phyloP scores from a whole-genome alignment of 2,113 vertebrate species.

The Himantopus leucocephalus region DNA sequence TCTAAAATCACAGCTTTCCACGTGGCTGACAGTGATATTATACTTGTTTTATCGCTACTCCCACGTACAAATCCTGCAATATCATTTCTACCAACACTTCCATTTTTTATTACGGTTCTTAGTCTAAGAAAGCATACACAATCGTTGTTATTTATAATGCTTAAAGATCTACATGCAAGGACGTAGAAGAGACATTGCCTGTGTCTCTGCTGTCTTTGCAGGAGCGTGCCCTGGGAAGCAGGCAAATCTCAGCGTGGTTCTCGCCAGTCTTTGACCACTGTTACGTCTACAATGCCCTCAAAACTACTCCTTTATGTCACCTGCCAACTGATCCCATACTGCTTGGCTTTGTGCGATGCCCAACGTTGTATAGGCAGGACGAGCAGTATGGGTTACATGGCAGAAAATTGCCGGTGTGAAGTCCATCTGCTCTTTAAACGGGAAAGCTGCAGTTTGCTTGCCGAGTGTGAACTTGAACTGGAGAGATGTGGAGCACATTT shows the following conservation, averaged over 20 bases:
- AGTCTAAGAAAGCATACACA: not conserved
- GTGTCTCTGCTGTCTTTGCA: not conserved
- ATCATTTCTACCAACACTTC: not conserved
- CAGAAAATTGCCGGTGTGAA: not conserved
- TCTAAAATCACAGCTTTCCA: slow-evolving; percentile 19
- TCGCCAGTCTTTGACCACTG: not conserved
- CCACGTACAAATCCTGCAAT: not conserved
- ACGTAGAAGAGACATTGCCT: not conserved
- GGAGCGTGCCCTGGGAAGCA: not conserved
- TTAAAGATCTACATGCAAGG: not conserved
- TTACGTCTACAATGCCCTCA: not conserved
- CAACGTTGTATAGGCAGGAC: not conserved
- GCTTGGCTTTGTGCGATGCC: not conserved
- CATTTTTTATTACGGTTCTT: not conserved
- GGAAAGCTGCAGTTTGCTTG: not conserved
- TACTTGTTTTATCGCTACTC: not conserved
- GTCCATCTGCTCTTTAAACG: not conserved
- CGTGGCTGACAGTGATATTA: not conserved
- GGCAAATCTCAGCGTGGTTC: not conserved
- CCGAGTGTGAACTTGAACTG: not conserved
- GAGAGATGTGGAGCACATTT: not conserved
- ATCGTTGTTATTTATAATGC: not conserved
- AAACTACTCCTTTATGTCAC: not conserved
- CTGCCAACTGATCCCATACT: not conserved
- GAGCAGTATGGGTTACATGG: not conserved